Conservation (phyloP, 2,888 invertebrate species). For the Synanthedon formicaeformis region DNA sequence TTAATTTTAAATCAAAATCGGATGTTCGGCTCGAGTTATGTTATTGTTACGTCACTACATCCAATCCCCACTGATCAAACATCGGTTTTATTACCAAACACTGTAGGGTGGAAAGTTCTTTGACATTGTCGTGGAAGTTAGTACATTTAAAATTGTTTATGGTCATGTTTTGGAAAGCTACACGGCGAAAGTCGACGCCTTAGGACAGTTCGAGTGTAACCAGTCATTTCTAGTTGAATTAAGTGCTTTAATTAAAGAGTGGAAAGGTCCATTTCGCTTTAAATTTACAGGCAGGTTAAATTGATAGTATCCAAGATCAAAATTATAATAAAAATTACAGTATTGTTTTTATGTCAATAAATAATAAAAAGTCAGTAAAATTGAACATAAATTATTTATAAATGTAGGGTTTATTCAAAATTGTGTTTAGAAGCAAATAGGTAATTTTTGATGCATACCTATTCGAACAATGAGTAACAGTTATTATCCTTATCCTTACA, state of each 20-base stretch:
- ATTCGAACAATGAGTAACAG: too few relatives aligned
- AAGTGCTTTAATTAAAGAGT: slow-evolving; percentile 1
- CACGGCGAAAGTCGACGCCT: slow-evolving; percentile 52
- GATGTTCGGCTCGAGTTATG: background rate
- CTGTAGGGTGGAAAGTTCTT: background rate
- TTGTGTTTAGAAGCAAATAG: too few relatives aligned
- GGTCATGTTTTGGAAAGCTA: slow-evolving; percentile 58
- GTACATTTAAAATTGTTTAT: slow-evolving; percentile 14
- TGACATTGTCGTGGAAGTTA: background rate
- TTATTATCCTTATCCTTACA: too few relatives aligned
- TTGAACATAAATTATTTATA: too few relatives aligned
- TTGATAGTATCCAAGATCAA: too few relatives aligned
- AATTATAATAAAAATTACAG: too few relatives aligned
- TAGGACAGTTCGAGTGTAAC: slow-evolving; percentile 31
- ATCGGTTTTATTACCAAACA: background rate
- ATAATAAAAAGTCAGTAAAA: too few relatives aligned
- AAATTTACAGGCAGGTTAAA: too few relatives aligned
- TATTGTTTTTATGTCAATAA: too few relatives aligned
- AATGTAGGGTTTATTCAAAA: too few relatives aligned
- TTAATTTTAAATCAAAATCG: background rate
- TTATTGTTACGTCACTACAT: background rate
- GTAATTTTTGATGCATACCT: too few relatives aligned
- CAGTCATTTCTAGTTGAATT: slow-evolving; percentile 24
- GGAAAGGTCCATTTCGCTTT: background rate
- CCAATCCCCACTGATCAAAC: background rate